Base-by-base conservation (phyloP, 2,888 invertebrate genomes). In the Lamellibrachia satsuma region DNA sequence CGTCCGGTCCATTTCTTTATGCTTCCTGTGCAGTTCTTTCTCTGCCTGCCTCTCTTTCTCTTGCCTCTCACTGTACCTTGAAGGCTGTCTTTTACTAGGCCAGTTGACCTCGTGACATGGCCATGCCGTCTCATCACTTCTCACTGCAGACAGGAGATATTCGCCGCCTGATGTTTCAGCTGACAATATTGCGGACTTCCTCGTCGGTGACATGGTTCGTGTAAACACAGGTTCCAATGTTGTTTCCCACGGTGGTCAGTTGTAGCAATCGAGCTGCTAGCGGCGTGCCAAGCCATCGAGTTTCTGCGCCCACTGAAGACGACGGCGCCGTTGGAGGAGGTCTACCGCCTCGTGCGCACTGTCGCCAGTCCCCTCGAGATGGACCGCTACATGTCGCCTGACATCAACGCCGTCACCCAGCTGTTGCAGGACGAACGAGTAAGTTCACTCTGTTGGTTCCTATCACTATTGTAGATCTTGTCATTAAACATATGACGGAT, bases 251-350 rank as follows among this genome's bases (percentile, higher is more conserved):
- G 22, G 3, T 75, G 75, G 15, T 2, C 75, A 75, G 75, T 98
- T 52, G 97, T 98, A 91, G 97, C 97, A 8, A 97, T 98, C 94
- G 98, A 98, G 95, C 96, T 98, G 90, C 95, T 98, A 91, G 97
- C 97, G 6, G 97, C 97, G 6, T 97, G 97, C 95, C 97, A 98
- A 95, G 97, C 97, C 8, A 97, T 98, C 91, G 98, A 98, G 95
- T 98, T 98, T 95, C 96, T 97, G 90, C 96, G 97, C 60, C 97
- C 97, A 0, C 95, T 97, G 92, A 97, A 97, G 94, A 97, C 97
- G 7, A 97, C 98, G 0, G 96, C 97, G 11, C 97, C 97, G 0
- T 95, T 98, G 91, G 97, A 98, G 95, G 97, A 97, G 94, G 97
- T 97, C n/a, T 97, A 97, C 95, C 96, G 97, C 15, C 51, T 60